phyloP scores from a whole-genome alignment of 2,797 vertebrate genomes.

The Selene dorsalis region DNA sequence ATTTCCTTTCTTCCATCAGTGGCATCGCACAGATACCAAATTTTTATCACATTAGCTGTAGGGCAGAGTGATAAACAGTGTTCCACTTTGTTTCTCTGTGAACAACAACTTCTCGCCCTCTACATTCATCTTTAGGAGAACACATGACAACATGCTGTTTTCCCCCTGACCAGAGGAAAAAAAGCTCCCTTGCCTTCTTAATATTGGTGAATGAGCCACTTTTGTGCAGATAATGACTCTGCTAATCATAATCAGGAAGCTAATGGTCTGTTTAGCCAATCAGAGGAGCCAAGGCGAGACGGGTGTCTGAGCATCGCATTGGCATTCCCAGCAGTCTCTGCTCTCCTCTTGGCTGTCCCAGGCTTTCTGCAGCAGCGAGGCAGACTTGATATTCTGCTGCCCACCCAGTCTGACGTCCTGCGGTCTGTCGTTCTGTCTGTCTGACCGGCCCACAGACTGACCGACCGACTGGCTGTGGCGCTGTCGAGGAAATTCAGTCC shows the following conservation, averaged over 20 bases:
- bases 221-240: conserved; percentile 82
- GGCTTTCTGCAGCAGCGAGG: conserved; percentile 56
- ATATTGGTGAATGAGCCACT: conserved; percentile 77
- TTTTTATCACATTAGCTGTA: conserved; percentile 50
- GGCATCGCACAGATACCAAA: conserved; percentile 39
- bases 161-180: conserved; percentile 62
- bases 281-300: conserved; percentile 69
- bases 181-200: conserved; percentile 65
- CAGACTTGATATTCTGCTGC: conserved; percentile 77
- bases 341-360: conserved; percentile 61
- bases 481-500: conserved; percentile 75
- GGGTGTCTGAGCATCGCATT: conserved; percentile 69
- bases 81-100: conserved; percentile 61
- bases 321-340: conserved; percentile 80
- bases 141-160: conserved; percentile 53
- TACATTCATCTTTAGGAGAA: conserved; percentile 42
- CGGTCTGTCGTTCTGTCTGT: conserved; percentile 65
- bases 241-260: conserved; percentile 83
- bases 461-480: conserved; percentile 26
- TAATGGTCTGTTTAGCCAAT: conserved; percentile 84
- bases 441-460: conserved; percentile 50
- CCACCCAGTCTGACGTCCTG: conserved; percentile 48
- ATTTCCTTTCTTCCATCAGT: conserved; percentile 51
- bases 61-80: conserved; percentile 55
- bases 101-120: conserved; percentile 50